Conservation (phyloP, 92 coral and sea anemone species). For the Galaxea fascicularis region DNA sequence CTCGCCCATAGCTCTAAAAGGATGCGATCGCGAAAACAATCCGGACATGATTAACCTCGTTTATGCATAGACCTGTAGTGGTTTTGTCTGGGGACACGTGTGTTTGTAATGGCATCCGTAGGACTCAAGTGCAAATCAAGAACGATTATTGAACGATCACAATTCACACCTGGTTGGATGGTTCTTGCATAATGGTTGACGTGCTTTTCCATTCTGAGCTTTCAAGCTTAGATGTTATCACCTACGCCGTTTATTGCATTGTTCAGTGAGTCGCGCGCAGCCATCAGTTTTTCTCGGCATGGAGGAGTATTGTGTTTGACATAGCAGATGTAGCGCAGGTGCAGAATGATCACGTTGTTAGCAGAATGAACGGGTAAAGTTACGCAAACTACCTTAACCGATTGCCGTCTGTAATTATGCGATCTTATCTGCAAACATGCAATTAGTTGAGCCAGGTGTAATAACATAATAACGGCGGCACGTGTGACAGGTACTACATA, state of each 20-base stretch:
- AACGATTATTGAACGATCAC: neutral
- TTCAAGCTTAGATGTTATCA: constrained; percentile 33
- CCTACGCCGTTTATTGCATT: constrained; percentile 14
- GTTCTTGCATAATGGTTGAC: neutral
- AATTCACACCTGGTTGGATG: constrained; percentile 22
- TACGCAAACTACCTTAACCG: neutral
- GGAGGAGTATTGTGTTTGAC: neutral
- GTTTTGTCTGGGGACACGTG: constrained; percentile 29
- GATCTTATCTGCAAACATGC: constrained; percentile 31
- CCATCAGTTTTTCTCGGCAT: neutral
- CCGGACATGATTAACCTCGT: neutral
- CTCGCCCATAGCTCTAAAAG: neutral
- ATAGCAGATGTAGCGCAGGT: neutral
- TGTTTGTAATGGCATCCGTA: neutral
- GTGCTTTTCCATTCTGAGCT: too few relatives aligned
- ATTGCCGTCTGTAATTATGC: constrained; percentile 32
- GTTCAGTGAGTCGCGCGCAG: neutral
- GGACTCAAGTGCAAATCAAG: neutral
- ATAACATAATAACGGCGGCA: constrained; percentile 14
- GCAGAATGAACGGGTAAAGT: neutral
- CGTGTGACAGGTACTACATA: constrained; percentile 30
- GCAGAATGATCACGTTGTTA: constrained; percentile 7
- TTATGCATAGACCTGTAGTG: neutral
- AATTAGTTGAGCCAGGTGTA: constrained; percentile 44
- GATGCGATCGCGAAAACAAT: neutral